These are phyloP conservation scores for Patella depressa DNA, from an alignment of 2,888 invertebrate species.

Conservation along the genomic window DNA sequence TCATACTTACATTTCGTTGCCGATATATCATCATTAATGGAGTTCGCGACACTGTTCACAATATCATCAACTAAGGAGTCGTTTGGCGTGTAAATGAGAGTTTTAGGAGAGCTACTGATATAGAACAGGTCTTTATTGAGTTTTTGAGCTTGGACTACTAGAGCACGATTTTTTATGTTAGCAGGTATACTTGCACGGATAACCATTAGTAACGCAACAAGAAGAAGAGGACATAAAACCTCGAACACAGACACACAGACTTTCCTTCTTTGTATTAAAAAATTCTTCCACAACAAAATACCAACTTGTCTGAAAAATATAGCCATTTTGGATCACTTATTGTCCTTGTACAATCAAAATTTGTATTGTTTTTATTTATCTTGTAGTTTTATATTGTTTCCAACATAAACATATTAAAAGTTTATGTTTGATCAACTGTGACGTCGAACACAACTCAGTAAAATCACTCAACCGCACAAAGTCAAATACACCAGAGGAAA, in stretches of 20 bases:
- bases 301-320: constrained; percentile 44
- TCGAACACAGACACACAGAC: constrained; percentile 54
- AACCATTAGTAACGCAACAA: constrained; percentile 47
- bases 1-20: too few species aligned
- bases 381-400: too few species aligned
- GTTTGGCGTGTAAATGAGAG: constrained; percentile 25
- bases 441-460: too few species aligned
- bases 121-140: background rate
- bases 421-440: too few species aligned
- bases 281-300: constrained; percentile 59
- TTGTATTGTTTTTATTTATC: too few species aligned
- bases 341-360: too few species aligned
- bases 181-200: constrained; percentile 34
- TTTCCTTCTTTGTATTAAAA: constrained; percentile 49
- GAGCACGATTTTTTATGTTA: background rate
- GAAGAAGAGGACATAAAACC: constrained; percentile 51
- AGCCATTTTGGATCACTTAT: background rate
- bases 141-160: constrained; percentile 12
- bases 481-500: too few species aligned
- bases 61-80: background rate
- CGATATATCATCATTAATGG: too few species aligned
- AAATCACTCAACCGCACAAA: too few species aligned
- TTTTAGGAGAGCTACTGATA: too few species aligned
- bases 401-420: too few species aligned
- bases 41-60: background rate